Evolutionary conservation across 2,888 invertebrate genomes (phyloP).

Genomic region (Drosophila borealis): DNA sequence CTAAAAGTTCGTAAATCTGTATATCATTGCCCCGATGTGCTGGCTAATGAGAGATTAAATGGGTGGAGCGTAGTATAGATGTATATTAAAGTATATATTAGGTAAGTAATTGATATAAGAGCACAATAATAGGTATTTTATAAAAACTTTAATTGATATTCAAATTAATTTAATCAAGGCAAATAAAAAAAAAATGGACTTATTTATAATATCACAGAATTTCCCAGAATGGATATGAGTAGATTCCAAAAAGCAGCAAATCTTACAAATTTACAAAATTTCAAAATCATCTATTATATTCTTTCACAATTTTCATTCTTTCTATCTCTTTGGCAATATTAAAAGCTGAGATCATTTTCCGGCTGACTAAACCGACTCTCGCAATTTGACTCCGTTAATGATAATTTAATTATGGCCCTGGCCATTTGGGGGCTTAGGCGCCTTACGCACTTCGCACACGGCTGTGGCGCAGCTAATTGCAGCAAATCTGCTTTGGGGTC

Average conservation of each 20-base stretch:
- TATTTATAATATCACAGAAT: too few species aligned
- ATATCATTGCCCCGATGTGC: constrained; percentile 5
- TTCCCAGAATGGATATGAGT: too few species aligned
- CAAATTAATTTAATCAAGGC: too few species aligned
- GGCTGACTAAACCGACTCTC: constrained; percentile 26
- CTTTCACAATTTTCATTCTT: neutral
- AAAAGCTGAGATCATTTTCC: neutral
- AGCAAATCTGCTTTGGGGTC: constrained; percentile 75
- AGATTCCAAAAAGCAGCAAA: too few species aligned
- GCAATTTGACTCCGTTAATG: constrained; percentile 57
- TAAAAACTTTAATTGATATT: too few species aligned
- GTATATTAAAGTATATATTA: neutral
- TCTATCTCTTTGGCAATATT: neutral
- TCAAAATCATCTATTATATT: neutral
- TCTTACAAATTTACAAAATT: too few species aligned
- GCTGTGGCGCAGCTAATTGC: constrained; percentile 69
- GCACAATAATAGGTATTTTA: too few species aligned
- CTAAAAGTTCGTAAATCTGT: constrained; percentile 40
- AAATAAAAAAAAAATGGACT: too few species aligned
- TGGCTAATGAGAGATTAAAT: constrained; percentile 24
- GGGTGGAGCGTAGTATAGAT: neutral
- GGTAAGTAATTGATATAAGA: constrained; percentile 10
- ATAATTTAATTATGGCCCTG: constrained; percentile 71
- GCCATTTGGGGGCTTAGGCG: constrained; percentile 53
- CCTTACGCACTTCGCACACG: constrained; percentile 49